Percentiles rank a stretch among this genome's conserved stretches.
phyloP scores from a whole-genome alignment of 2,113 vertebrate genomes.

The Grantiella picta region DNA sequence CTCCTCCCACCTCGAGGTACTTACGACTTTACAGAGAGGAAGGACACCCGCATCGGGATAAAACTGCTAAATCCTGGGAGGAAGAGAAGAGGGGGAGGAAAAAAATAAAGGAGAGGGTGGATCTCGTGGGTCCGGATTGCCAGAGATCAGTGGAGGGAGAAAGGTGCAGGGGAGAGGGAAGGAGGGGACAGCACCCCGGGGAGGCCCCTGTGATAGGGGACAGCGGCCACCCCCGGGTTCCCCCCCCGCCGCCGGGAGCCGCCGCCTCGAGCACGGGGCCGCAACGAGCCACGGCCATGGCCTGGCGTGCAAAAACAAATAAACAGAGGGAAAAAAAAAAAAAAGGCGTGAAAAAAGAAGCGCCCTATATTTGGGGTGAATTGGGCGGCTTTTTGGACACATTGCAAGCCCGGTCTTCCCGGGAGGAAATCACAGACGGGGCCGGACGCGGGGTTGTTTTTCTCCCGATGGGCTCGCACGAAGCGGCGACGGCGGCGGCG shows the following conservation, averaged over 20 bases:
- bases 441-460: slow-evolving; percentile 21
- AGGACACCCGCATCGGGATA: slow-evolving; percentile 53
- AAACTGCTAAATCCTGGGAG: slow-evolving; percentile 44
- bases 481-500: neutral
- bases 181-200: neutral
- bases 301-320: neutral
- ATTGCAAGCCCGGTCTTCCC: neutral
- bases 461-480: neutral
- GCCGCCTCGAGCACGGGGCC: neutral
- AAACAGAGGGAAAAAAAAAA: neutral
- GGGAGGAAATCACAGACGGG: slow-evolving; percentile 30
- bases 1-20: slow-evolving; percentile 55
- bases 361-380: neutral
- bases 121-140: neutral
- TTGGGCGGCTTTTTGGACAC: neutral
- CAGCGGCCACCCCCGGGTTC: neutral
- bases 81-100: neutral
- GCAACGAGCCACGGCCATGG: neutral
- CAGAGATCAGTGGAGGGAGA: neutral
- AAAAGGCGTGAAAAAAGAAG: neutral
- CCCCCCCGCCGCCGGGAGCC: neutral
- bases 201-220: neutral
- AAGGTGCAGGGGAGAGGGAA: neutral
- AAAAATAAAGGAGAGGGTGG: neutral
- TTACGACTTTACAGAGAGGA: slow-evolving; percentile 57